Conservation (phyloP, 2,888 invertebrate species). For the Pycnomerus fuliginosus region DNA sequence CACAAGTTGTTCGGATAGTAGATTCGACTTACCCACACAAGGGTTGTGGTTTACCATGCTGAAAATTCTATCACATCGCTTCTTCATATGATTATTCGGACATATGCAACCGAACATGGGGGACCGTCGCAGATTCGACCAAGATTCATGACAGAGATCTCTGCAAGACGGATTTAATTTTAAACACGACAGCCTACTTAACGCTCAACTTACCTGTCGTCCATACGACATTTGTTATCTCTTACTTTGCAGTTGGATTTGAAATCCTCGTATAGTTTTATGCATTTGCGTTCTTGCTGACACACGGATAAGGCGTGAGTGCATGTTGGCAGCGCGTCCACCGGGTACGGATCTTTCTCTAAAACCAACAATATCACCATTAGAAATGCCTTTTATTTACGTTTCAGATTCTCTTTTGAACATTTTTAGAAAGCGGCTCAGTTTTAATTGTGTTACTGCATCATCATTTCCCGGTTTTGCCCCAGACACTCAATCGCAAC, state of each 20-base stretch:
- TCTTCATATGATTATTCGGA: slow-evolving; percentile 88
- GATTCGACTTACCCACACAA: slow-evolving; percentile 79
- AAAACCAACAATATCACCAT: too few relatives aligned
- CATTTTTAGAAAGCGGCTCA: slow-evolving; percentile 2
- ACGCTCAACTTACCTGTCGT: slow-evolving; percentile 57
- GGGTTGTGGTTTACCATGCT: slow-evolving; percentile 90
- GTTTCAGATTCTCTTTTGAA: too few relatives aligned
- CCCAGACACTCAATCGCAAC: slow-evolving; percentile 55
- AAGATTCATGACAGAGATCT: slow-evolving; percentile 82
- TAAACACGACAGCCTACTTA: slow-evolving; percentile 15
- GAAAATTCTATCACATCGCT: slow-evolving; percentile 84
- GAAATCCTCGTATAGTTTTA: slow-evolving; percentile 81
- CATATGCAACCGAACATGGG: slow-evolving; percentile 93
- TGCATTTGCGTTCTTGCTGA: slow-evolving; percentile 77
- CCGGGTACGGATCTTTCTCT: slow-evolving; percentile 89
- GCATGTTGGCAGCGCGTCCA: slow-evolving; percentile 86
- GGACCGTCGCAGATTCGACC: slow-evolving; percentile 82
- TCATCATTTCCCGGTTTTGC: slow-evolving; percentile 34
- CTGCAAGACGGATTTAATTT: slow-evolving; percentile 55
- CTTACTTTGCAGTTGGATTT: slow-evolving; percentile 83
- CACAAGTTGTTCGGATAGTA: slow-evolving; percentile 11
- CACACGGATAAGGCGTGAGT: slow-evolving; percentile 86
- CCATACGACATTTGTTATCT: slow-evolving; percentile 86
- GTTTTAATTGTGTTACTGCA: slow-evolving; percentile 11
- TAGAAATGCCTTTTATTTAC: too few relatives aligned